A percentile compares a stretch with the other conserved stretches of the same genome.
Evolutionary conservation across 2,888 invertebrate species (phyloP).

Genomic region (Metallyticus violacea): DNA sequence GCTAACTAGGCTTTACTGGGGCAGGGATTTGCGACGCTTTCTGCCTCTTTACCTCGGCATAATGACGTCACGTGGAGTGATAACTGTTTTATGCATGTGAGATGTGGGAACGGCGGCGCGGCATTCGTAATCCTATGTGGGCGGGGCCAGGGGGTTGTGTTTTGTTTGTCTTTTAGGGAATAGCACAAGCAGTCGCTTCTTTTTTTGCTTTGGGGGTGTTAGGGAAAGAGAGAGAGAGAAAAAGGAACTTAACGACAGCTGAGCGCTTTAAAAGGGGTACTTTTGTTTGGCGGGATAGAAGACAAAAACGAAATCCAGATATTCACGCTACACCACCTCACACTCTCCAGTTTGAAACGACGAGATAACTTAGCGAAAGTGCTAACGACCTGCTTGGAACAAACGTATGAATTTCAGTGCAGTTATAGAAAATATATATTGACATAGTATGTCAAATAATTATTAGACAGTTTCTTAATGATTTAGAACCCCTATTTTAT

Average conservation of each 20-base stretch:
- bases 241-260: not conserved
- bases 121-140: not conserved
- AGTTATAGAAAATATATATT: no score
- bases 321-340: not conserved
- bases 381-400: not conserved
- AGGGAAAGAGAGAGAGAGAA: no score
- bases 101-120: not conserved
- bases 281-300: not conserved
- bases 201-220: not conserved
- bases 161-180: not conserved
- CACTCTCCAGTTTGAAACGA: no score
- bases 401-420: not conserved
- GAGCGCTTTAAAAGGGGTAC: not conserved
- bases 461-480: no score
- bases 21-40: constrained; percentile 7
- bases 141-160: not conserved
- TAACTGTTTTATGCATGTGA: constrained; percentile 15
- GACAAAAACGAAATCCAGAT: not conserved
- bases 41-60: constrained; percentile 7
- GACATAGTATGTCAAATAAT: no score
- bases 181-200: not conserved
- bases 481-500: no score
- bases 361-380: not conserved
- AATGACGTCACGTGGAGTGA: constrained; percentile 11
- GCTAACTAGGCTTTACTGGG: not conserved